phyloP scores from a whole-genome alignment of 2,888 invertebrate species.

The Drosophila lutescens region DNA sequence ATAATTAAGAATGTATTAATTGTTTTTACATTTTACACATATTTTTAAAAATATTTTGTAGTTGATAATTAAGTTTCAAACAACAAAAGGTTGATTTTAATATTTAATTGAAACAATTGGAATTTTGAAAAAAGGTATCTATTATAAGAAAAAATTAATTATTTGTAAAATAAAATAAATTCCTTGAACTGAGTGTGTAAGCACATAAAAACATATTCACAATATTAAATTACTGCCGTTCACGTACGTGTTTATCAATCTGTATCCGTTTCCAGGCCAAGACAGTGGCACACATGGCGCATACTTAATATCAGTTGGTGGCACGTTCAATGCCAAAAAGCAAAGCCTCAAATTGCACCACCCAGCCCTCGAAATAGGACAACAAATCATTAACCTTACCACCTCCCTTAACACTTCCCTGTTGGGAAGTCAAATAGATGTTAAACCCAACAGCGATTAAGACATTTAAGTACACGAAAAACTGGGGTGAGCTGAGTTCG shows the following conservation, averaged over 20 bases:
- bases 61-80: too few species aligned
- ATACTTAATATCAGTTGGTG: constrained; percentile 55
- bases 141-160: too few species aligned
- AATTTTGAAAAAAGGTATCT: too few species aligned
- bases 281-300: constrained; percentile 52
- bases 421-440: constrained; percentile 33
- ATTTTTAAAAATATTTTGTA: too few species aligned
- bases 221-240: constrained; percentile 10
- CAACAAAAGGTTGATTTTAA: too few species aligned
- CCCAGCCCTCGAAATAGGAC: constrained; percentile 7
- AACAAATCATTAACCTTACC: constrained; percentile 31
- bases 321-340: constrained; percentile 59
- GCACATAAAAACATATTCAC: constrained; percentile 1
- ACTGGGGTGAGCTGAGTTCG: constrained; percentile 5
- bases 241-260: constrained; percentile 43
- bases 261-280: constrained; percentile 16
- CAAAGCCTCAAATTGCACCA: constrained; percentile 35
- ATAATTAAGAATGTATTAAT: too few species aligned
- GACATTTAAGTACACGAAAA: constrained; percentile 54
- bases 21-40: too few species aligned
- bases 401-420: neutral
- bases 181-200: neutral
- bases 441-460: constrained; percentile 53
- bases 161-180: too few species aligned
- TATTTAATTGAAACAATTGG: too few species aligned